Evolutionary conservation across 2,797 vertebrate species (phyloP).

Genomic region (Megalops cyprinoides): DNA sequence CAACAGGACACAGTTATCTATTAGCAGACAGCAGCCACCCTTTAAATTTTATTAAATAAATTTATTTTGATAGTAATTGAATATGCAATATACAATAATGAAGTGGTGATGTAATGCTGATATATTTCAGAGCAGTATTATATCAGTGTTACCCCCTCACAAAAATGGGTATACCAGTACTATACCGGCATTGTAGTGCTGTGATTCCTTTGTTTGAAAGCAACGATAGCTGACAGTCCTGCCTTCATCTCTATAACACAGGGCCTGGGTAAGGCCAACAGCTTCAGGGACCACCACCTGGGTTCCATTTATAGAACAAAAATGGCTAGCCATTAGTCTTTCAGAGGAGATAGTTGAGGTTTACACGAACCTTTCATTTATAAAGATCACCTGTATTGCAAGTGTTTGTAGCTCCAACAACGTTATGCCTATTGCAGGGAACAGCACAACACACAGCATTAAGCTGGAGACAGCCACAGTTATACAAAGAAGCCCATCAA

Average conservation of each 20-base stretch:
- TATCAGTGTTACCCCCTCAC: too few species aligned
- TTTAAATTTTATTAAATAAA: too few species aligned
- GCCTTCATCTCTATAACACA: neutral
- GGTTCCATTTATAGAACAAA: neutral
- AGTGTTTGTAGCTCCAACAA: neutral
- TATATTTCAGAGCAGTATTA: neutral
- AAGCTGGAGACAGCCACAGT: neutral
- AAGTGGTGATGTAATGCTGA: too few species aligned
- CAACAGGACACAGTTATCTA: too few species aligned
- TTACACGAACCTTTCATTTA: neutral
- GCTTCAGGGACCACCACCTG: neutral
- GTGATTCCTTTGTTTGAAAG: too few species aligned
- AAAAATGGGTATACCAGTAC: too few species aligned
- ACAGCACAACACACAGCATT: constrained; percentile 2
- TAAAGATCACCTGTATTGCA: neutral
- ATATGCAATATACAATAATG: too few species aligned
- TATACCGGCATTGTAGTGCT: too few species aligned
- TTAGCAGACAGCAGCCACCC: too few species aligned
- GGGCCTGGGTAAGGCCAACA: neutral
- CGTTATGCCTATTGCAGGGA: neutral
- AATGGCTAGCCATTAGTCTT: neutral
- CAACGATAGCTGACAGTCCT: too few species aligned
- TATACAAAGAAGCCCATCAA: constrained; percentile 11
- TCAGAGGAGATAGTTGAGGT: neutral
- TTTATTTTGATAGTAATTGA: too few species aligned